Base-by-base conservation (phyloP, 2,888 invertebrate genomes). In the Stenodera caucasica region DNA sequence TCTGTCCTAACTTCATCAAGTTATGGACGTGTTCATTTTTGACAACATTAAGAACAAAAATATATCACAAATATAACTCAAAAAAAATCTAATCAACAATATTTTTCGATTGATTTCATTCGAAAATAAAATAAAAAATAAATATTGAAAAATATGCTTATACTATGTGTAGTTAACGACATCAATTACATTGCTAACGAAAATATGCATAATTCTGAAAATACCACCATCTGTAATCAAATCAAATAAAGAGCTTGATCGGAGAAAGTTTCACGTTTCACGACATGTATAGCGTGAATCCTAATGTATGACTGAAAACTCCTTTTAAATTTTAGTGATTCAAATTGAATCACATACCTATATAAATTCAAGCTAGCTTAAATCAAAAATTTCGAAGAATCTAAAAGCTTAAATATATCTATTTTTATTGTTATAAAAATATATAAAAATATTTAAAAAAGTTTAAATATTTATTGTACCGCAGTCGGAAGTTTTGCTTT, bases 121-220 rank as follows among this genome's bases (percentile, higher is more conserved):
- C 15, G 4, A 37, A n/a, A n/a, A 14, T 1, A 35, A 32, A 52
- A 60, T 60, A 49, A 53, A 53, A 58, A 53, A 52, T 15, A 29
- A n/a, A n/a, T n/a, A n/a, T n/a, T 53, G 58, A 40, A 52, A 45
- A 35, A 18, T 11, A 50, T 21, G 49, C 45, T 37, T 26, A 18
- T 51, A 57, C 57, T 61, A 54, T 61, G 51, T 54, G n/a, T 58
- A 55, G 53, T 56, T 62, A 54, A 54, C 61, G 35, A 53, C 61
- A 54, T 49, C 61, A 61, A 51, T 57, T 60, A 53, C 49, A 57
- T 60, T 52, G 57, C 61, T 61, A 58, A 58, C 53, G 58, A 58
- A 58, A 62, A 55, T 55, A 58, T 62, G n/a, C n/a, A n/a, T n/a
- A 62, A 62, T 62, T 58, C 49, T 58, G 53, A 58, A 18, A 55